Evolutionary conservation across 2,797 vertebrate species (phyloP).

Genomic region (Scolopax bukidnonensis): DNA sequence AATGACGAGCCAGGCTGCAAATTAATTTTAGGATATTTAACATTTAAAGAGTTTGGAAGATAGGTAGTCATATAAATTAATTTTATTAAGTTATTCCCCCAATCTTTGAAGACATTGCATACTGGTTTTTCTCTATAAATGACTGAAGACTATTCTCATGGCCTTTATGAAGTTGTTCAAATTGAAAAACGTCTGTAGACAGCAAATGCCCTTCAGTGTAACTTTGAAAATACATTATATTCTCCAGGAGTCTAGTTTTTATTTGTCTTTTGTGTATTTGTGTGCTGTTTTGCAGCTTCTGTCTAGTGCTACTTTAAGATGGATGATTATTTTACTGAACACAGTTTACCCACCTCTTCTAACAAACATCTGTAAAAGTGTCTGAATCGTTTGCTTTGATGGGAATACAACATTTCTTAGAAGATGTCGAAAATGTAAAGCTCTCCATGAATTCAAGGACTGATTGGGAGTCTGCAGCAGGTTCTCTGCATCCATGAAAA

Average conservation of each 20-base stretch:
- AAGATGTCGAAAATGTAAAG: background rate
- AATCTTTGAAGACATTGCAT: background rate
- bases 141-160: background rate
- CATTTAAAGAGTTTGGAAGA: background rate
- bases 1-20: background rate
- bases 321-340: background rate
- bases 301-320: background rate
- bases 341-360: background rate
- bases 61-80: background rate
- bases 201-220: background rate
- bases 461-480: background rate
- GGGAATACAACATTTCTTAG: background rate
- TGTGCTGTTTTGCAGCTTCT: background rate
- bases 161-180: background rate
- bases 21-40: background rate
- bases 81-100: background rate
- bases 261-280: background rate
- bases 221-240: background rate
- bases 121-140: background rate
- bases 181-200: background rate
- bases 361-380: background rate
- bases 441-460: background rate
- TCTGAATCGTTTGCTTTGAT: background rate
- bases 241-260: background rate
- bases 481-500: background rate